phyloP scores from a whole-genome alignment of 2,888 invertebrate species.

The Coleophora deauratella region DNA sequence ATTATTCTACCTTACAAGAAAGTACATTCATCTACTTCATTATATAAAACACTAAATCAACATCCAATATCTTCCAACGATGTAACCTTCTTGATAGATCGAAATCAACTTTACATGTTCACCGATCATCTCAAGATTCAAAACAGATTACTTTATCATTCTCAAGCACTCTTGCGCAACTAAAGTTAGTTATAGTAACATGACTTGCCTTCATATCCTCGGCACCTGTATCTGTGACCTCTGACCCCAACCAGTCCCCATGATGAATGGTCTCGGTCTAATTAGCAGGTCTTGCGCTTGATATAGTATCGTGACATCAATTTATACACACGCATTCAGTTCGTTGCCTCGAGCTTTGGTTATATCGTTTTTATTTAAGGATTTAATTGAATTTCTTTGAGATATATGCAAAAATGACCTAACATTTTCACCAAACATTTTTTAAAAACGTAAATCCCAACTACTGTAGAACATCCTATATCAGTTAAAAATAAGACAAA shows the following conservation, averaged over 20 bases:
- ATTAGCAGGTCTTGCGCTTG: conserved; percentile 22
- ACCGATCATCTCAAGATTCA: neutral
- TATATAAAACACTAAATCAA: too few species aligned
- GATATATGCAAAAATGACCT: neutral
- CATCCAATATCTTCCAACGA: too few species aligned
- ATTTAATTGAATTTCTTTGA: too few species aligned
- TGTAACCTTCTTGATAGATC: too few species aligned
- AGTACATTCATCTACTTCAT: too few species aligned
- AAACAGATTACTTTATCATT: too few species aligned
- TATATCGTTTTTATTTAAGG: too few species aligned
- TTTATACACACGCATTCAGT: conserved; percentile 13
- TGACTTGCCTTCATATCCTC: neutral
- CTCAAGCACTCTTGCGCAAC: neutral
- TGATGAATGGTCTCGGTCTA: conserved; percentile 37
- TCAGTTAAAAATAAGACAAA: too few species aligned
- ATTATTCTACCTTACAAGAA: too few species aligned
- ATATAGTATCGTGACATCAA: conserved; percentile 28
- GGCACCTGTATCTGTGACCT: conserved; percentile 17
- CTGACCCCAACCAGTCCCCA: conserved; percentile 33
- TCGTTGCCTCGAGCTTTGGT: neutral
- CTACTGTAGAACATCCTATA: too few species aligned
- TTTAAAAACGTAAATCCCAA: too few species aligned
- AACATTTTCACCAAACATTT: too few species aligned
- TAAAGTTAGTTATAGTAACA: neutral
- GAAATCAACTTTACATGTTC: neutral